Conservation (phyloP, 2,797 vertebrate genomes). For the Oreortyx pictus region DNA sequence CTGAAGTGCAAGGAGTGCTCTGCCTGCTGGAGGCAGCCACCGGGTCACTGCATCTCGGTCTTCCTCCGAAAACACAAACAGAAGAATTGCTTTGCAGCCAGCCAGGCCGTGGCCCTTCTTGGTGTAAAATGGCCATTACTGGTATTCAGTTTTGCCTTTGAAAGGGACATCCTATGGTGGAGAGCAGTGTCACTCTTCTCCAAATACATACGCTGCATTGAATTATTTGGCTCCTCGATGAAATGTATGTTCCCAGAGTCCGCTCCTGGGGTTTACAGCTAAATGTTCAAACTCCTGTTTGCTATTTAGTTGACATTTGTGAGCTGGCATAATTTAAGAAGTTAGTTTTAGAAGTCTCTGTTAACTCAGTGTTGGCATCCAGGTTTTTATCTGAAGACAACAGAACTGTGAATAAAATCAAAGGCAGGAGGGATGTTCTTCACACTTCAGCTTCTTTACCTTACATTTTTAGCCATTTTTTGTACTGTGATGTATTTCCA, state of each 20-base stretch:
- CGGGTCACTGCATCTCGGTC: too few species aligned
- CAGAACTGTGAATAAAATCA: neutral
- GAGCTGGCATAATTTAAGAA: neutral
- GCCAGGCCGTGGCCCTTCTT: neutral
- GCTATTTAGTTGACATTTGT: neutral
- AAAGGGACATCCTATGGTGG: rapidly evolving
- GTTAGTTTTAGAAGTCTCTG: neutral
- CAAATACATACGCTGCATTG: rapidly evolving
- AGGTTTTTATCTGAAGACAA: neutral
- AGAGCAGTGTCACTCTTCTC: rapidly evolving
- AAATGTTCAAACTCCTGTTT: neutral
- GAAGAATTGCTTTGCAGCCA: neutral
- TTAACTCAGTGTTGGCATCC: neutral
- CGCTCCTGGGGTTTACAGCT: neutral
- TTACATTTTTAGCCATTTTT: neutral
- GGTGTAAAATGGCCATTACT: rapidly evolving
- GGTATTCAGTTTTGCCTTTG: neutral
- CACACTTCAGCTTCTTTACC: neutral
- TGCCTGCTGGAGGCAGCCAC: rapidly evolving
- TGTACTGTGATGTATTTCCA: neutral
- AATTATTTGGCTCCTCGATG: neutral
- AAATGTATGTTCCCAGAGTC: neutral
- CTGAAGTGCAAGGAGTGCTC: neutral
- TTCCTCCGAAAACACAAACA: rapidly evolving
- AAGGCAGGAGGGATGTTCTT: neutral